phyloP scores from a whole-genome alignment of 2,797 vertebrate species.

The Ctenosaura bakeri region DNA sequence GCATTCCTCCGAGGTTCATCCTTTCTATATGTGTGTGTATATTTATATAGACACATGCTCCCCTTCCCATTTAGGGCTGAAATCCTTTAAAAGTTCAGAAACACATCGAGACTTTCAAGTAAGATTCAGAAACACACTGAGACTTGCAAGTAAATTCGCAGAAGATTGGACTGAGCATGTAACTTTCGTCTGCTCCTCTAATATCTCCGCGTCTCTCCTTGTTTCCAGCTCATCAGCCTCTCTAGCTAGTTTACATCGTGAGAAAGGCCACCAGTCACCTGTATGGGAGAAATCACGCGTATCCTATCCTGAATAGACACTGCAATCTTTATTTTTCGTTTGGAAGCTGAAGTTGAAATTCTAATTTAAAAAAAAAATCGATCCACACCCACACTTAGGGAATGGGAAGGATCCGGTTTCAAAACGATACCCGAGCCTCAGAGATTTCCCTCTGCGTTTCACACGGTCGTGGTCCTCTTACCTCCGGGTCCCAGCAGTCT shows the following conservation, averaged over 20 bases:
- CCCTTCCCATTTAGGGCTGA: not conserved
- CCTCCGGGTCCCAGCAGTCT: not conserved
- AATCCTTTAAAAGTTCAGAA: not conserved
- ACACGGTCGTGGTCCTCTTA: not conserved
- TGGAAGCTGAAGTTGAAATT: too few relatives aligned
- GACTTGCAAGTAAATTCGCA: not conserved
- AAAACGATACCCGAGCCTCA: too few relatives aligned
- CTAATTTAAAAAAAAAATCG: too few relatives aligned
- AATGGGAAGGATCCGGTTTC: not conserved
- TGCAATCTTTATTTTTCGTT: too few relatives aligned
- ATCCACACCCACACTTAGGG: not conserved
- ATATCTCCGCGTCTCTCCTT: not conserved
- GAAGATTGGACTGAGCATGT: not conserved
- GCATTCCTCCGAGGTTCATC: not conserved
- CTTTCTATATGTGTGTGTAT: fast-evolving
- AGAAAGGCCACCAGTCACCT: too few relatives aligned
- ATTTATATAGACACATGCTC: not conserved
- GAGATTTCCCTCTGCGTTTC: not conserved
- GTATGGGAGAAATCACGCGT: not conserved
- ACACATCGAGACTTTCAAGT: not conserved
- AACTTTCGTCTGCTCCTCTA: too few relatives aligned
- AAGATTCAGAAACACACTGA: too few relatives aligned
- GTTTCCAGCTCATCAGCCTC: not conserved
- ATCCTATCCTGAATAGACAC: too few relatives aligned
- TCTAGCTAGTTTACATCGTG: not conserved